phyloP scores from a whole-genome alignment of 2,888 invertebrate genomes.

The Theodoxus fluviatilis region DNA sequence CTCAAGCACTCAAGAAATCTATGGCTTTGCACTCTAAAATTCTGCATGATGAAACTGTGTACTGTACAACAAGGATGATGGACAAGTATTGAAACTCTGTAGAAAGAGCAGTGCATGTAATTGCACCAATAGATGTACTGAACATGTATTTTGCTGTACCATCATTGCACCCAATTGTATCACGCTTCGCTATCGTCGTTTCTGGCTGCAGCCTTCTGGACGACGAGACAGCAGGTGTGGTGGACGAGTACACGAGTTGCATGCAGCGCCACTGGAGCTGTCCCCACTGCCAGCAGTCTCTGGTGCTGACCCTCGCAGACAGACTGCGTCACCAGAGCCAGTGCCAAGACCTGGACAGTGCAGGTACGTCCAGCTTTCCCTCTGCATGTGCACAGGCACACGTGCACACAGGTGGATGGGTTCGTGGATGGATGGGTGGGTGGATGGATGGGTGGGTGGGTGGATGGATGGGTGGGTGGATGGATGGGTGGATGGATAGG shows the following conservation, averaged over 20 bases:
- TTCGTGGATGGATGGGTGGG: too few species aligned
- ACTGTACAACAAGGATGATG: too few species aligned
- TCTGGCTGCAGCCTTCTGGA: constrained; percentile 70
- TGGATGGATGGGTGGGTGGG: too few species aligned
- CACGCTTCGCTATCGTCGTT: background rate
- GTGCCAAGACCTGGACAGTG: constrained; percentile 55
- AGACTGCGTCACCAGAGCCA: constrained; percentile 77
- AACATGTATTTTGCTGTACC: background rate
- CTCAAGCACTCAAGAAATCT: too few species aligned
- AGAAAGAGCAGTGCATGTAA: background rate
- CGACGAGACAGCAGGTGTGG: constrained; percentile 48
- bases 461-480: too few species aligned
- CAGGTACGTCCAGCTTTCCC: constrained; percentile 35
- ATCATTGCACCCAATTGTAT: background rate
- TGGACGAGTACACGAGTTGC: constrained; percentile 64
- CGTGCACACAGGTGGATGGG: background rate
- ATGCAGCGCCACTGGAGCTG: constrained; percentile 77
- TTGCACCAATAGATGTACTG: background rate
- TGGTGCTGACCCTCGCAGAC: constrained; percentile 75
- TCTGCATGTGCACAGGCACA: background rate
- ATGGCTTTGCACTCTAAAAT: too few species aligned
- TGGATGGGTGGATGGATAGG: too few species aligned
- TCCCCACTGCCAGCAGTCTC: constrained; percentile 73
- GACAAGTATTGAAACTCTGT: background rate
- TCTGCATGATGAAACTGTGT: too few species aligned